These are phyloP conservation scores for Galagoides demidoff DNA, from an alignment of 2,797 vertebrate genomes.

Conservation along the genomic window DNA sequence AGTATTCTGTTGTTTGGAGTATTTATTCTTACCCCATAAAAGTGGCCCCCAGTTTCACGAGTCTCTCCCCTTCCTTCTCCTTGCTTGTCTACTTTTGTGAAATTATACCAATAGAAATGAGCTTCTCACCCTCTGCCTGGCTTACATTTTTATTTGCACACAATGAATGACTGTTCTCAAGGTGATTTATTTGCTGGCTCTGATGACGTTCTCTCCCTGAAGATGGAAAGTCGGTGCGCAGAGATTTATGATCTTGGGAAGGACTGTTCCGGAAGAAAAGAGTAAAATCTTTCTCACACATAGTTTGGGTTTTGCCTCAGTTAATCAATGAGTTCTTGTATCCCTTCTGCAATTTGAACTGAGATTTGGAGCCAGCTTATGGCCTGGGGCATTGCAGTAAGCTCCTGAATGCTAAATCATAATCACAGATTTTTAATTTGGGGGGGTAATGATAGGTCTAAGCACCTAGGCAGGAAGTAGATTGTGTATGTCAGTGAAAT, in stretches of 20 bases:
- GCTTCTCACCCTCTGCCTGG: background rate
- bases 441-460: background rate
- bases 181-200: slow-evolving; percentile 53
- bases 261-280: slow-evolving; percentile 28
- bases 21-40: background rate
- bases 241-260: slow-evolving; percentile 57
- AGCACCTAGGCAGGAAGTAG: background rate
- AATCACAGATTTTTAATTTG: background rate
- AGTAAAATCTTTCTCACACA: slow-evolving; percentile 10
- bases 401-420: background rate
- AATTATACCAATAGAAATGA: background rate
- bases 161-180: background rate
- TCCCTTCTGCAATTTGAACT: slow-evolving; percentile 6
- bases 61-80: background rate
- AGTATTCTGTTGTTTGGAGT: background rate
- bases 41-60: background rate
- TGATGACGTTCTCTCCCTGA: background rate
- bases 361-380: background rate
- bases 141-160: slow-evolving; percentile 54
- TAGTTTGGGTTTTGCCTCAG: slow-evolving; percentile 12
- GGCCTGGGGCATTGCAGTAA: background rate
- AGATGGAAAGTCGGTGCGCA: slow-evolving; percentile 42
- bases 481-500: no score
- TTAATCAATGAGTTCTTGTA: background rate
- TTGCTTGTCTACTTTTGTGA: background rate